phyloP scores from a whole-genome alignment of 1,140 invertebrate genomes.

The Lepidurus arcticus region DNA sequence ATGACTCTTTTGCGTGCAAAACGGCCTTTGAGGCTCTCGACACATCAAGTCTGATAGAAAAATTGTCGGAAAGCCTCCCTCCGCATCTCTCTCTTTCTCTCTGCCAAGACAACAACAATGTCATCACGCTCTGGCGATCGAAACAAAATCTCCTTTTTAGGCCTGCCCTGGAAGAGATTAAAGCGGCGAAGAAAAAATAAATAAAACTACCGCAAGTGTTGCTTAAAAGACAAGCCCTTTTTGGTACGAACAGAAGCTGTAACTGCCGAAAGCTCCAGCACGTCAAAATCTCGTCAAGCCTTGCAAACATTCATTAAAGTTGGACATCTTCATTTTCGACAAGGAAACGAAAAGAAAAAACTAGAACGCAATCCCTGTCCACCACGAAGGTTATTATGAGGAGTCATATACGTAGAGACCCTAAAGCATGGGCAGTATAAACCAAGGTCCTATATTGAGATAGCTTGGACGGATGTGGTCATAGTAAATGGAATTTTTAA shows the following conservation, averaged over 20 bases:
- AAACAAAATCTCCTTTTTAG: too few relatives aligned
- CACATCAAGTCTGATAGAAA: not conserved
- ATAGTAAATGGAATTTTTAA: conserved; percentile 20
- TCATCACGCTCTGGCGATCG: too few relatives aligned
- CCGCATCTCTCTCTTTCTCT: not conserved
- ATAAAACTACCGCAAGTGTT: too few relatives aligned
- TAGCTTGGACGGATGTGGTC: conserved; percentile 17
- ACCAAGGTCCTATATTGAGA: not conserved
- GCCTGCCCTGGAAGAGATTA: too few relatives aligned
- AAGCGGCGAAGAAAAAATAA: too few relatives aligned
- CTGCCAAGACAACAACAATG: too few relatives aligned
- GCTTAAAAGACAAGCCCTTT: too few relatives aligned
- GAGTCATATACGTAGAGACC: not conserved
- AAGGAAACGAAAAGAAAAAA: not conserved
- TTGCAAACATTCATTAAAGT: conserved; percentile 3
- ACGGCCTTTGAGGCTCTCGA: not conserved
- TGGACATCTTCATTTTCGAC: not conserved
- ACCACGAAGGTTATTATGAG: not conserved
- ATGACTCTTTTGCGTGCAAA: not conserved
- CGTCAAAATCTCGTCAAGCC: conserved; percentile 13
- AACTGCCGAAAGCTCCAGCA: not conserved
- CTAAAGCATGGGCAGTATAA: not conserved
- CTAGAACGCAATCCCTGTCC: not conserved
- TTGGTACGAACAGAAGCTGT: too few relatives aligned
- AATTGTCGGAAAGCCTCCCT: not conserved